Conservation (phyloP, 2,888 invertebrate species). For the Netelia melanura region DNA sequence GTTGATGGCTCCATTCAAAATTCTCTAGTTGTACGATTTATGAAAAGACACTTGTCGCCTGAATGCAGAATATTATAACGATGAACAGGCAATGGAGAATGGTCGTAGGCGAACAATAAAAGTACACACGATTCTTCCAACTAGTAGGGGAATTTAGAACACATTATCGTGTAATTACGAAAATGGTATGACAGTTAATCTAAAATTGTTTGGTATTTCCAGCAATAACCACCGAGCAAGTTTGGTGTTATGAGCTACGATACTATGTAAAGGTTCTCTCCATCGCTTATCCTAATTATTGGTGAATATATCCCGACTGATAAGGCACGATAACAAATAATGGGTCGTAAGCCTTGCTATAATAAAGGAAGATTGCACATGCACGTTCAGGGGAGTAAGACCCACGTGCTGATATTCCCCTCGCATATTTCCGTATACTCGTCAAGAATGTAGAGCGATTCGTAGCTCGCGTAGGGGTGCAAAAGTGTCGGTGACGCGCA, state of each 20-base stretch:
- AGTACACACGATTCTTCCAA: background rate
- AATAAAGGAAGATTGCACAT: slow-evolving; percentile 54
- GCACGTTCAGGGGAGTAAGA: slow-evolving; percentile 38
- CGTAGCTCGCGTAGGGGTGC: background rate
- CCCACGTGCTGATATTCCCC: slow-evolving; percentile 32
- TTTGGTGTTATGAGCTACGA: background rate
- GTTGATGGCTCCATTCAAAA: background rate
- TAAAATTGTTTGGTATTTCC: background rate
- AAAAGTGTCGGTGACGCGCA: slow-evolving; percentile 37
- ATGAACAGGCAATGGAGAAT: background rate
- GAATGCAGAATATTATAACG: slow-evolving; percentile 28
- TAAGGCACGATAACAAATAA: background rate
- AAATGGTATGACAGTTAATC: background rate
- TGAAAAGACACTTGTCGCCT: background rate
- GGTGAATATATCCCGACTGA: no score
- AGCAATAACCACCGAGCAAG: background rate
- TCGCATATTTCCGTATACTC: slow-evolving; percentile 40
- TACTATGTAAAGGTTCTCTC: background rate
- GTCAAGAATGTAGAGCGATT: slow-evolving; percentile 30
- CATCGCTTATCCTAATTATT: no score
- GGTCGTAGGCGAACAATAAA: background rate
- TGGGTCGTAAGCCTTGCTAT: background rate
- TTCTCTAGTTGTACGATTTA: background rate
- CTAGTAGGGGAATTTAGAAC: background rate
- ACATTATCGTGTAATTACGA: background rate